phyloP scores from a whole-genome alignment of 1,140 invertebrate genomes.

The Vanessa tameamea region DNA sequence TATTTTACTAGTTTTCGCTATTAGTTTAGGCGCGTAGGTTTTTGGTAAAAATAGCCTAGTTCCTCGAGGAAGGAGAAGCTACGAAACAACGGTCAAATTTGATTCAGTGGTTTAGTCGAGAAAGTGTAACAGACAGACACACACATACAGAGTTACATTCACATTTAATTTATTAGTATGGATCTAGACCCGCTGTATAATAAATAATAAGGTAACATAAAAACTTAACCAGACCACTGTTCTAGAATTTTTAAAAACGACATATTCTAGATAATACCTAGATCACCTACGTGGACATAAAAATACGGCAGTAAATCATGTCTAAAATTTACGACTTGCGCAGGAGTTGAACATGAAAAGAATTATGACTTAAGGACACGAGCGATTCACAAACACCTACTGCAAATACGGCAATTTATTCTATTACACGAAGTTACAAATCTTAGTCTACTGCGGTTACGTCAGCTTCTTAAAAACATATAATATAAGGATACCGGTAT shows the following conservation, averaged over 20 bases:
- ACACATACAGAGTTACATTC: no score
- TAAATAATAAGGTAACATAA: no score
- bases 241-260: not conserved
- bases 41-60: no score
- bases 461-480: constrained; percentile 22
- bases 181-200: no score
- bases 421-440: constrained; percentile 18
- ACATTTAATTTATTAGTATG: no score
- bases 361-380: constrained; percentile 20
- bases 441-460: constrained; percentile 17
- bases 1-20: no score
- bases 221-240: not conserved
- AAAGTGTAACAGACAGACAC: no score
- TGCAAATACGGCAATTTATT: constrained; percentile 17
- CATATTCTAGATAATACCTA: not conserved
- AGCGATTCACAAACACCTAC: constrained; percentile 29
- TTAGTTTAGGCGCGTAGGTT: no score
- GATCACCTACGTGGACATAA: constrained; percentile 7
- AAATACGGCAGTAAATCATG: constrained; percentile 30
- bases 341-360: constrained; percentile 29
- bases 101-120: no score
- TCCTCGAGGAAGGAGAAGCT: no score
- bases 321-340: constrained; percentile 31
- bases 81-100: no score
- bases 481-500: constrained; percentile 10